phyloP scores from a whole-genome alignment of 2,888 invertebrate species.

The Choreutis nemorana region DNA sequence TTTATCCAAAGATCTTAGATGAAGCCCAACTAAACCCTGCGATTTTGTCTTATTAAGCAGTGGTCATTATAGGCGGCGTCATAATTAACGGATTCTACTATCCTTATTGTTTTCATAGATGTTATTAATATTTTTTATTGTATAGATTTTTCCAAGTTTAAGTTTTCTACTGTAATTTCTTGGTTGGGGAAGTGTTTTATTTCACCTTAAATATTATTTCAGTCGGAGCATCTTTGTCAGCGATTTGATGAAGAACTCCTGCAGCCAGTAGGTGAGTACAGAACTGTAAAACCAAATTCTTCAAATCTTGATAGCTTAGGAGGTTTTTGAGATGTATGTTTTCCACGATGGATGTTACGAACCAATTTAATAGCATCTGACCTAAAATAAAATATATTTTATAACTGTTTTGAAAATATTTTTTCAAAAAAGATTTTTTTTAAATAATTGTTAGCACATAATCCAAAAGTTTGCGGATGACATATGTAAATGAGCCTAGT shows the following conservation, averaged over 20 bases:
- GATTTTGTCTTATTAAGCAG: too few relatives aligned
- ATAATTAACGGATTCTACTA: too few relatives aligned
- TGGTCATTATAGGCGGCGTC: too few relatives aligned
- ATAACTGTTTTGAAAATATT: too few relatives aligned
- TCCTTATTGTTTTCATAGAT: too few relatives aligned
- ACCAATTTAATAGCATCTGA: constrained; percentile 92
- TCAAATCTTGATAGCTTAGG: constrained; percentile 75
- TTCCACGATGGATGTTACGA: constrained; percentile 79
- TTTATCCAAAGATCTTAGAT: too few relatives aligned
- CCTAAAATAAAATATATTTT: constrained; percentile 72
- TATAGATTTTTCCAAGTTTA: background rate
- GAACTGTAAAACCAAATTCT: constrained; percentile 80
- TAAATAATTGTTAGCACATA: too few relatives aligned
- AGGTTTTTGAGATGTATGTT: constrained; percentile 70
- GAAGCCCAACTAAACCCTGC: too few relatives aligned
- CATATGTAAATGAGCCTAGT: too few relatives aligned
- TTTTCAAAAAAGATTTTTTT: too few relatives aligned
- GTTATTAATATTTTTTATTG: background rate
- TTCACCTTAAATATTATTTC: constrained; percentile 76
- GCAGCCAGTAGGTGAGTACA: constrained; percentile 88
- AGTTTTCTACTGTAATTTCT: background rate
- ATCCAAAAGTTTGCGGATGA: too few relatives aligned
- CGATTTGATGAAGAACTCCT: constrained; percentile 83
- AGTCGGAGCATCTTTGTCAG: constrained; percentile 74
- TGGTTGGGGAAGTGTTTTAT: too few relatives aligned